A percentile compares a stretch with the other conserved stretches of the same genome.
phyloP scores from a whole-genome alignment of 1,140 invertebrate genomes.

The Leucophenga varia region DNA sequence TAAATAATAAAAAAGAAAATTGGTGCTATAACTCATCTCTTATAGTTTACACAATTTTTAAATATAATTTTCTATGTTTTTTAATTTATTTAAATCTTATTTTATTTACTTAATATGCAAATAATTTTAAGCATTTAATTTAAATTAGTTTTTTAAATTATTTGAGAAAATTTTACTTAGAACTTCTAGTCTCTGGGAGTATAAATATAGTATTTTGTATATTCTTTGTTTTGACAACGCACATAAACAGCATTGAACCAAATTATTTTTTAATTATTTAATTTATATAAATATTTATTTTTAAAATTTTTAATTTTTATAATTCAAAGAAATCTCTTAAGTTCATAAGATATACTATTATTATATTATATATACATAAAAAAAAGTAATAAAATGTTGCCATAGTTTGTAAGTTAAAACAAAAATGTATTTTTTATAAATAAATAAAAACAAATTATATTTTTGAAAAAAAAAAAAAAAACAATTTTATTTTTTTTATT shows the following conservation, averaged over 20 bases:
- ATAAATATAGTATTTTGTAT: conserved; percentile 34
- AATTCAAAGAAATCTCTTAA: no score
- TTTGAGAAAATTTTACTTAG: no score
- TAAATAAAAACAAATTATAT: no score
- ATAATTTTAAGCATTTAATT: conserved; percentile 1
- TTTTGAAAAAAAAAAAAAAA: no score
- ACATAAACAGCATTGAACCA: conserved; percentile 47
- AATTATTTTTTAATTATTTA: conserved; percentile 38
- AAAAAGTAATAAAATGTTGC: conserved; percentile 16
- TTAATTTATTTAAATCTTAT: conserved; percentile 3
- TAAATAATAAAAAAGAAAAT: no score
- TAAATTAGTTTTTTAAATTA: no score
- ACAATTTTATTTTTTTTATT: no score
- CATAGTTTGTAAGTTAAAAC: conserved; percentile 21
- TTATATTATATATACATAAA: conserved; percentile 14
- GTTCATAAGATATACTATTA: conserved; percentile 12
- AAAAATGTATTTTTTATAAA: conserved; percentile 29
- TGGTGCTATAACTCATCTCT: no score
- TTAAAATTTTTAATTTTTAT: conserved; percentile 18
- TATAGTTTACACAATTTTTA: no score
- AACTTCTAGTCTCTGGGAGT: conserved; percentile 2
- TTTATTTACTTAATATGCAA: conserved; percentile 7
- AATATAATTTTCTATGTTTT: conserved; percentile 28
- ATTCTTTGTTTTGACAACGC: conserved; percentile 32
- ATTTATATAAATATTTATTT: conserved; percentile 18